Percentiles rank a stretch among this genome's conserved stretches.
Evolutionary conservation across 2,113 vertebrate genomes (phyloP).

Genomic region (Australoheros scitulus): DNA sequence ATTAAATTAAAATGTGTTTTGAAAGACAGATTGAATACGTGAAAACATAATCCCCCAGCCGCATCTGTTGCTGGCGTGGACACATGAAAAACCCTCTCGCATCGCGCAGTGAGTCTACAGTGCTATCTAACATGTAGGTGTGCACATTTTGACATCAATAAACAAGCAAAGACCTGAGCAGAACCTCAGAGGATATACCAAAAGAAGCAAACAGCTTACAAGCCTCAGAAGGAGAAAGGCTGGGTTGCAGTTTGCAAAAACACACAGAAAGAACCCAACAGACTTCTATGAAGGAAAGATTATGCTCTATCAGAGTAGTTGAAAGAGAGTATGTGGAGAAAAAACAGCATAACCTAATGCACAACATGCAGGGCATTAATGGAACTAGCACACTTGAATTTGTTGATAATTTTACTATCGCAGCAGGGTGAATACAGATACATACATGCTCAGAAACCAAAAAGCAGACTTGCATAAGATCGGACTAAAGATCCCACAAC

Average conservation of each 20-base stretch:
- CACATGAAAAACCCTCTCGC: fast-evolving
- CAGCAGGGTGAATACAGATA: background rate
- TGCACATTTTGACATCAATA: background rate
- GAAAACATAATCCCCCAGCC: background rate
- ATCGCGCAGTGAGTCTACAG: background rate
- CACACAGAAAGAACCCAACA: background rate
- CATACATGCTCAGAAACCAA: background rate
- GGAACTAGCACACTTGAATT: background rate
- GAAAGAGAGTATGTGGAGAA: background rate
- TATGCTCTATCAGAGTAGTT: background rate
- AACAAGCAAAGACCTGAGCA: background rate
- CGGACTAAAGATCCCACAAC: too few relatives aligned
- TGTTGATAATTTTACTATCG: background rate
- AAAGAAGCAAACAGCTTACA: background rate
- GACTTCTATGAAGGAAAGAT: background rate
- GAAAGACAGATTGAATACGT: background rate
- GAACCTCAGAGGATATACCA: background rate
- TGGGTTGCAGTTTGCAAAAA: background rate
- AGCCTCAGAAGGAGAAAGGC: background rate
- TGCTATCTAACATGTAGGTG: background rate
- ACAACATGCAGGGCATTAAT: background rate
- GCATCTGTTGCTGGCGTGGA: background rate
- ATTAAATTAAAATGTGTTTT: background rate
- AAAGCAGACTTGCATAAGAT: background rate
- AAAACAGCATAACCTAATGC: background rate